Evolutionary conservation across 2,797 vertebrate species (phyloP).

Genomic region (Agapornis canus): DNA sequence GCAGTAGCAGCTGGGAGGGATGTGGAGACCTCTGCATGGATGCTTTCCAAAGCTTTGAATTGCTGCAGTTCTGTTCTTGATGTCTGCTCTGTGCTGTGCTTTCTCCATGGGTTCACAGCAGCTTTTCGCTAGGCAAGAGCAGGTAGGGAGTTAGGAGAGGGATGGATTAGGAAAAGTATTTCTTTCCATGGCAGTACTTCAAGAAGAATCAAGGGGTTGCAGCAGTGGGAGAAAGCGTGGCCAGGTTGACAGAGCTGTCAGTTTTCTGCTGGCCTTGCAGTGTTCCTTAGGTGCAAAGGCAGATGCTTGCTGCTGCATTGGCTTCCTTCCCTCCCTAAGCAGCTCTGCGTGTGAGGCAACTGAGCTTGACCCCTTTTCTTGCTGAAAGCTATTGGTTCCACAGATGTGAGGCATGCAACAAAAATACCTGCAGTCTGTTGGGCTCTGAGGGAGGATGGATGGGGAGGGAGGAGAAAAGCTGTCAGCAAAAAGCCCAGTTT

Average conservation of each 20-base stretch:
- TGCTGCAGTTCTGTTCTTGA: background rate
- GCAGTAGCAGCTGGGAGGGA: background rate
- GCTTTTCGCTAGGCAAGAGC: fast-evolving
- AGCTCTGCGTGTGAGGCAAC: background rate
- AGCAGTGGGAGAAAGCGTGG: background rate
- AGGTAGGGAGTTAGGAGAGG: background rate
- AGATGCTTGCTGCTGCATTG: background rate
- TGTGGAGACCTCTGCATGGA: fast-evolving
- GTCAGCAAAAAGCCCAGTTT: background rate
- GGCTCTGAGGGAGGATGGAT: background rate
- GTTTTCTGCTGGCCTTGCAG: background rate
- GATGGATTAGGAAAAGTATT: background rate
- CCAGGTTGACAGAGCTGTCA: background rate
- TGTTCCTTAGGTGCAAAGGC: background rate
- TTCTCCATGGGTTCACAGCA: background rate
- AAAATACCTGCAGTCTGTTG: background rate
- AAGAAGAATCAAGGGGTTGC: background rate
- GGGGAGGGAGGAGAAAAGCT: no score
- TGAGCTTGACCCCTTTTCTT: background rate
- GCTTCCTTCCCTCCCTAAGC: background rate
- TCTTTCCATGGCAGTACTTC: background rate
- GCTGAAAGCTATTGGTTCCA: background rate
- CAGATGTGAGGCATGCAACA: background rate
- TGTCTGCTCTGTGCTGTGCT: background rate
- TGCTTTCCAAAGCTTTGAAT: background rate